phyloP scores from a whole-genome alignment of 2,888 invertebrate genomes.

The Phorcus lineatus region DNA sequence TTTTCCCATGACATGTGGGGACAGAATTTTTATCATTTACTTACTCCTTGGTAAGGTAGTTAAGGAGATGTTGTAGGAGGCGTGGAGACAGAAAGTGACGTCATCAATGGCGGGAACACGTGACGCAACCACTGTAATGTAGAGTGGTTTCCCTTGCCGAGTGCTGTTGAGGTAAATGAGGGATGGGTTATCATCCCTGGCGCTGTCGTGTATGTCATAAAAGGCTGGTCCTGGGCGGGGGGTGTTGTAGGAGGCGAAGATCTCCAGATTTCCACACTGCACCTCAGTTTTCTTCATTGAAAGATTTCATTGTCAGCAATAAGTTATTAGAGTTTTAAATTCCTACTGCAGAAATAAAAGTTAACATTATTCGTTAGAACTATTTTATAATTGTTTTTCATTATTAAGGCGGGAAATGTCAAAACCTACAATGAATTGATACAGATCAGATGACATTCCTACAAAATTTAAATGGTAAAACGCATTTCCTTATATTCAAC shows the following conservation, averaged over 20 bases:
- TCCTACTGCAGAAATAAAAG: no score
- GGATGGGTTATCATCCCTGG: constrained; percentile 30
- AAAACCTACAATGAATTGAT: no score
- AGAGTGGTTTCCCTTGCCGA: constrained; percentile 34
- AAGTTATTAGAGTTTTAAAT: no score
- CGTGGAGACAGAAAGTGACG: background rate
- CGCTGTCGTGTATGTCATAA: constrained; percentile 30
- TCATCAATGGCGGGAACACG: background rate
- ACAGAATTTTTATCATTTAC: background rate
- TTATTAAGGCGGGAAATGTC: no score
- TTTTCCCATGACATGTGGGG: no score
- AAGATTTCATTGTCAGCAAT: no score
- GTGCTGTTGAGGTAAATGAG: constrained; percentile 24
- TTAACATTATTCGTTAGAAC: no score
- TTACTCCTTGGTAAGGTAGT: background rate
- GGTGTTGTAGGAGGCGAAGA: constrained; percentile 36
- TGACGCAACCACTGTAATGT: constrained; percentile 20
- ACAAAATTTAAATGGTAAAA: no score
- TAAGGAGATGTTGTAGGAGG: background rate
- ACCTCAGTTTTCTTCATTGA: constrained; percentile 27
- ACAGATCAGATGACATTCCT: no score
- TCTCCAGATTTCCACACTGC: constrained; percentile 34
- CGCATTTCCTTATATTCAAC: no score
- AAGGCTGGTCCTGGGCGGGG: constrained; percentile 41
- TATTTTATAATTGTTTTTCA: no score